Evolutionary conservation across 2,797 vertebrate genomes (phyloP), one percentile per base, ranked within the genome.

Genomic region (Emys orbicularis): DNA sequence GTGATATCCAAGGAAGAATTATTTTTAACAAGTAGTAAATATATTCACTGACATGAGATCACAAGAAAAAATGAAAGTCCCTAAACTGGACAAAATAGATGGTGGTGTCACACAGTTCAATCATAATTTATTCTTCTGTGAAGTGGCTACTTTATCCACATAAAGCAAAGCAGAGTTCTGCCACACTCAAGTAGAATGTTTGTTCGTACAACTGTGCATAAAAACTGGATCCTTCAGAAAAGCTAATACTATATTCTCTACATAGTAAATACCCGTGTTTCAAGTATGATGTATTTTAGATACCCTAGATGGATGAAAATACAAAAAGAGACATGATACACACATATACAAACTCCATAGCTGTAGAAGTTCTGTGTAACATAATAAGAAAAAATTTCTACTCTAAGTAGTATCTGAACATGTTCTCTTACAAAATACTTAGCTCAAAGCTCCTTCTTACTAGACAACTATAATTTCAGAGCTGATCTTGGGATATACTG

Each of bases 381-480:
- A 85, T 84, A 92, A 79, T 41, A 94, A 87, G 44, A 96, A 90
- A 91, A 8, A 23, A 53, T 13, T 12, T 89, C 59, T 59, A 90
- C 49, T 89, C 23, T 89, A 79, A 96, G 82, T 95, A 96, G 68
- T 81, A 94, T 49, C 80, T 74, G 68, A 91, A 91, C 7, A 16
- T 12, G 15, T 47, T 57, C 59, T 31, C 76, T 68, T 37, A 85
- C 31, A 86, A 94, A 90, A 93, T 12, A 77, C 0, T 1, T 37
- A 95, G 77, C 56, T 94, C 91, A 61, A 77, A 95, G 86, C 57
- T 96, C 83, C 89, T 82, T 79, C 4, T 12, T 94, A 88, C 16
- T 74, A 41, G 81, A 91, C 82, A 84, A 93, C 44, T 56, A 57
- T 79, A 96, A 54, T 81, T 29, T 90, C 87, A 81, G 92, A 94